Evolutionary conservation across 2,113 vertebrate species (phyloP), one percentile per base, ranked within the genome.

Genomic region (Periophthalmus modestus): DNA sequence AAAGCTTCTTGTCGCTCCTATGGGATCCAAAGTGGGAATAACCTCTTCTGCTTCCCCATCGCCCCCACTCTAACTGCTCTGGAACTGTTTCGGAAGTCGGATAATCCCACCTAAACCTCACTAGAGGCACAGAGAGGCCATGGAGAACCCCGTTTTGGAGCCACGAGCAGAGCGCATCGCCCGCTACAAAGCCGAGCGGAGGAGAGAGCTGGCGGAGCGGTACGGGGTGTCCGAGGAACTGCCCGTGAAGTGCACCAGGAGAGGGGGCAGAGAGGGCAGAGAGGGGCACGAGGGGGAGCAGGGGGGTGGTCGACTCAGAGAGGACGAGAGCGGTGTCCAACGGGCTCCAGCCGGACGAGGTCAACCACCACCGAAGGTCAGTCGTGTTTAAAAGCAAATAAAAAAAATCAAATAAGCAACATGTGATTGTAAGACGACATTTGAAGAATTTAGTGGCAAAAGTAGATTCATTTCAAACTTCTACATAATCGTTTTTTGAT

Each of bases 131-230:
- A 89, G 83, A 83, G 86, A 92, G 11, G 21, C 63, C 2, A 80
- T 91, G 80, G 93, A 93, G 81, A 90, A 81, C 73, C 72, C 81
- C 0, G 81, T 75, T 23, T 81, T 87, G 73, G 94, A 94, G 84
- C 85, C 93, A 65, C 86, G 93, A 65, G 87, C 93, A 0, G 93
- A 93, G 80, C 88, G 93, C 34, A 94, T 95, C 0, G 93, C 94
- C 58, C 92, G 92, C 58, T 94, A 94, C 72, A 95, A 94, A 82
- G 92, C 93, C 0, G 93, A 94, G 87, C 88, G 94, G 80, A 83
- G 93, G 71, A 79, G 92, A 61, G 93, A 94, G 36, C 87, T 94
- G 82, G 92, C 91, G 0, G 92, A 94, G 18, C 89, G 85, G 52
- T 94, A 82, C 0, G 90, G 91, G 62, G 81, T 81, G 82, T 14